A percentile compares a stretch with the other conserved stretches of the same genome.
phyloP scores from a whole-genome alignment of 2,797 vertebrate genomes.

The Bradypodion pumilum region DNA sequence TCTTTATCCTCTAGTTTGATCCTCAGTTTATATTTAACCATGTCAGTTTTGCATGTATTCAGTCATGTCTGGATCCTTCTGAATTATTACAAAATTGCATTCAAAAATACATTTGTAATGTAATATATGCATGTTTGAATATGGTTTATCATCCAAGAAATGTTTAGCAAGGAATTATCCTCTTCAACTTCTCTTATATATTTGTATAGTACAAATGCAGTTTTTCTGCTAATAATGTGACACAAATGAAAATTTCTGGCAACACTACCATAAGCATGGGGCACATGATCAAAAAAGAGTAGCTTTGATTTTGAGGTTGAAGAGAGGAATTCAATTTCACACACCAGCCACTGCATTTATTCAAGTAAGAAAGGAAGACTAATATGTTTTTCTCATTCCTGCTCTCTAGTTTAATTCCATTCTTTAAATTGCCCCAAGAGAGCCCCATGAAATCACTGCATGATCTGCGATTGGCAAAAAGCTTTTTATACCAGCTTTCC shows the following conservation, averaged over 20 bases:
- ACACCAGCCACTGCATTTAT: not conserved
- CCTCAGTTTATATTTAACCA: not conserved
- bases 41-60: not conserved
- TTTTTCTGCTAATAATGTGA: not conserved
- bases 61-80: not conserved
- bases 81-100: not conserved
- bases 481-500: conserved; percentile 31
- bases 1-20: too few relatives aligned
- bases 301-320: not conserved
- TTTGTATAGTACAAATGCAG: not conserved
- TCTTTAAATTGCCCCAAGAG: conserved; percentile 17
- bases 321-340: not conserved
- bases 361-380: not conserved
- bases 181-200: not conserved
- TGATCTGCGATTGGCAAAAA: not conserved
- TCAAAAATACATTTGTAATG: too few relatives aligned
- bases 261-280: not conserved
- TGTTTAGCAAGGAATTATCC: not conserved
- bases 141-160: not conserved
- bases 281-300: not conserved
- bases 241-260: not conserved
- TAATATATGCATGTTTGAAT: not conserved
- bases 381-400: conserved; percentile 7
- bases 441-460: conserved; percentile 12
- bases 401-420: not conserved